Conservation (phyloP, 2,797 vertebrate genomes). For the Gambelia wislizenii region DNA sequence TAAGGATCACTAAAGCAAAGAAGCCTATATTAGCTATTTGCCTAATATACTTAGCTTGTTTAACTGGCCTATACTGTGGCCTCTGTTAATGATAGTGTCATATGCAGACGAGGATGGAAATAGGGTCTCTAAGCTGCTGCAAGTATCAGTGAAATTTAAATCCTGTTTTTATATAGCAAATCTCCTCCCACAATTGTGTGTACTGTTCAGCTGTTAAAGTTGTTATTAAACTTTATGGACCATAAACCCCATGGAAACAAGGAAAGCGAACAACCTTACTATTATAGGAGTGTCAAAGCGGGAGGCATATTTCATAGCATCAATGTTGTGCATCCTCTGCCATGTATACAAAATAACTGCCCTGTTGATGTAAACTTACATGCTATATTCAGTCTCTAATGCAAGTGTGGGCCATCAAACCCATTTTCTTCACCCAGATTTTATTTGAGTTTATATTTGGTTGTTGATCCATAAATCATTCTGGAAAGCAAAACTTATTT, state of each 20-base stretch:
- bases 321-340: constrained; percentile 60
- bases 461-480: constrained; percentile 59
- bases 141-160: constrained; percentile 60
- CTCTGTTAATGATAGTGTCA: neutral
- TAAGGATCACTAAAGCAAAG: neutral
- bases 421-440: constrained; percentile 51
- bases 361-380: constrained; percentile 55
- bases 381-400: constrained; percentile 62
- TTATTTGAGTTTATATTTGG: constrained; percentile 27
- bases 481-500: constrained; percentile 56
- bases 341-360: constrained; percentile 46
- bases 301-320: constrained; percentile 78
- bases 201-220: constrained; percentile 81
- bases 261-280: constrained; percentile 77
- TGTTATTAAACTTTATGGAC: constrained; percentile 88
- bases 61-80: neutral
- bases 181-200: constrained; percentile 68
- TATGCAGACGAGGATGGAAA: constrained; percentile 16
- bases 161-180: constrained; percentile 65
- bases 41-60: neutral
- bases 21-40: neutral
- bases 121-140: constrained; percentile 22
- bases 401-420: constrained; percentile 66
- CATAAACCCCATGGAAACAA: constrained; percentile 84
- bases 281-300: constrained; percentile 80